Base-by-base conservation (phyloP, 1,140 invertebrate species). In the Dendroctonus ponderosae region DNA sequence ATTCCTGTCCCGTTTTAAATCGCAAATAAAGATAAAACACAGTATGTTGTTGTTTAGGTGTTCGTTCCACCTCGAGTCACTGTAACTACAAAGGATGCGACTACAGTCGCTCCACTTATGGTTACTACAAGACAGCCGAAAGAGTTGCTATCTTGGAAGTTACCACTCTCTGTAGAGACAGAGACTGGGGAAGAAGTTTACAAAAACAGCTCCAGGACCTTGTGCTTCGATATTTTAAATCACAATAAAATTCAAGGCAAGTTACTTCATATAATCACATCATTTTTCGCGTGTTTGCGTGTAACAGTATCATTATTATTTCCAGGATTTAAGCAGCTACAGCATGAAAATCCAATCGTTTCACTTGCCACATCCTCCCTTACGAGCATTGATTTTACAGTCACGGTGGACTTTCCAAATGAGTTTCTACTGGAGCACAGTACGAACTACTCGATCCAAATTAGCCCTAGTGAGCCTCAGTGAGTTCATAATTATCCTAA, bases 81-180 rank as follows among this genome's bases (percentile, higher is more conserved):
- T 9, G 82, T 88, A 0, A 79, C 79, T 7, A 84, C 83, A 66
- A 71, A 77, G 39, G 78, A 83, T 5, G 81, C 80, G 42, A 77
- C 76, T 9, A 81, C 79, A n/a, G n/a, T 58, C 0, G 84, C 80
- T 72, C 88, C 88, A 4, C 72, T 89, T 1, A 83, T 89, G 71
- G 83, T 89, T 66, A 87, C 88, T 2, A 84, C 86, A 0, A 75
- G 85, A 68, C 87, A 89, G 75, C 85, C 87, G 59, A 83, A 84
- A 80, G 80, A 82, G 54, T 82, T 88, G 7, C 76, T 87, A 60
- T 88, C 87, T 5, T 90, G 88, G 88, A 85, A 87, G 70, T 74
- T 90, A 14, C 88, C 88, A 6, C 76, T 89, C 67, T 67, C 82
- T 42, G 79, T 86, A 0, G 83, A 85, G 68, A 82, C 82, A 0